Conservation (phyloP, 2,797 vertebrate species). For the Buphagus erythrorhynchus region DNA sequence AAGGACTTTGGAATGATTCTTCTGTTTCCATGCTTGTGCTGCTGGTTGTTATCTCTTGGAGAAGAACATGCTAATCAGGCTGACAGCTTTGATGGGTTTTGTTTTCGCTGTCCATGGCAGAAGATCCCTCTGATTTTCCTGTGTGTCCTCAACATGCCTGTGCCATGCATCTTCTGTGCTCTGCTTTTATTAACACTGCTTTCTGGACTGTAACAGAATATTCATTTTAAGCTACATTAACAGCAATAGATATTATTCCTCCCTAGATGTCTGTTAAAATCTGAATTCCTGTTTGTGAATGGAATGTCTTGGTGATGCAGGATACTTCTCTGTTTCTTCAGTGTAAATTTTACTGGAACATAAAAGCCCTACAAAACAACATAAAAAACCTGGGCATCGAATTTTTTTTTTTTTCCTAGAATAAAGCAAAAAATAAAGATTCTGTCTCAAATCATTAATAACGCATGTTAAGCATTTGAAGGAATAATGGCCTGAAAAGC, state of each 20-base stretch:
- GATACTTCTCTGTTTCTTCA: background rate
- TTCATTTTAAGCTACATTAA: background rate
- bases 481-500: background rate
- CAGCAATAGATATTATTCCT: background rate
- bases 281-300: background rate
- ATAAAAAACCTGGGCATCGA: background rate
- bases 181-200: background rate
- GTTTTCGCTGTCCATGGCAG: background rate
- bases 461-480: background rate
- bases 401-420: background rate
- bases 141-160: background rate
- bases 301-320: background rate
- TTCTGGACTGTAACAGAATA: background rate
- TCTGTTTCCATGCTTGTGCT: background rate
- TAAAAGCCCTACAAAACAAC: background rate
- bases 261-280: background rate
- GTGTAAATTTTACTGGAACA: background rate
- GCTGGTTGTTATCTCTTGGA: background rate
- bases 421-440: background rate
- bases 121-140: background rate
- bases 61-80: background rate
- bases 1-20: background rate
- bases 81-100: background rate
- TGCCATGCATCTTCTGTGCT: background rate
- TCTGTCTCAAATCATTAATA: background rate